Conservation (phyloP, 2,113 vertebrate species). For the Electrona antarctica region DNA sequence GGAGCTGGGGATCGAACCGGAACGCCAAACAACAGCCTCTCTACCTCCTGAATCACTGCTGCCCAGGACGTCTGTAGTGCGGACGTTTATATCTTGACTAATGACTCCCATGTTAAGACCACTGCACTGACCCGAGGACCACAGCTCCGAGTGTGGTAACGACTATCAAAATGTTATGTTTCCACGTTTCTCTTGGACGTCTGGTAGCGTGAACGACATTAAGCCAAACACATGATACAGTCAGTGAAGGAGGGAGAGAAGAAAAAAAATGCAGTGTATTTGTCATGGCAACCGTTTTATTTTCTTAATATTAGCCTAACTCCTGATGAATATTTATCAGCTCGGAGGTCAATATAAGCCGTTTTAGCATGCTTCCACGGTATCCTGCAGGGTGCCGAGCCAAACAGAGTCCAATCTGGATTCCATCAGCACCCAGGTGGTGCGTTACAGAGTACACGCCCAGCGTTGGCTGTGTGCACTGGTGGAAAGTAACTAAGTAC, state of each 20-base stretch:
- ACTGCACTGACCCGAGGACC: background rate
- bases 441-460: background rate
- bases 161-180: background rate
- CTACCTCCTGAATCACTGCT: background rate
- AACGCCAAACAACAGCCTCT: background rate
- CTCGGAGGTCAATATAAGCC: conserved; percentile 81
- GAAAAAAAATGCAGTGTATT: conserved; percentile 74
- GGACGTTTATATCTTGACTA: background rate
- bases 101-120: background rate
- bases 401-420: conserved; percentile 85
- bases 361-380: conserved; percentile 83
- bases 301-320: conserved; percentile 79
- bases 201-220: conserved; percentile 13
- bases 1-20: background rate
- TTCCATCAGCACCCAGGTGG: conserved; percentile 83
- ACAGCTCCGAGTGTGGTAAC: background rate
- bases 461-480: too few relatives aligned
- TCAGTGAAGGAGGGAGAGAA: background rate
- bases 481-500: too few relatives aligned
- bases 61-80: background rate
- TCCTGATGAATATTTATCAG: conserved; percentile 88
- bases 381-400: conserved; percentile 81
- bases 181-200: conserved; percentile 20
- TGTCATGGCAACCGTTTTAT: conserved; percentile 83
- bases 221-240: conserved; percentile 13